Evolutionary conservation across 2,888 invertebrate genomes (phyloP).

Genomic region (Parthenolecanium corni): DNA sequence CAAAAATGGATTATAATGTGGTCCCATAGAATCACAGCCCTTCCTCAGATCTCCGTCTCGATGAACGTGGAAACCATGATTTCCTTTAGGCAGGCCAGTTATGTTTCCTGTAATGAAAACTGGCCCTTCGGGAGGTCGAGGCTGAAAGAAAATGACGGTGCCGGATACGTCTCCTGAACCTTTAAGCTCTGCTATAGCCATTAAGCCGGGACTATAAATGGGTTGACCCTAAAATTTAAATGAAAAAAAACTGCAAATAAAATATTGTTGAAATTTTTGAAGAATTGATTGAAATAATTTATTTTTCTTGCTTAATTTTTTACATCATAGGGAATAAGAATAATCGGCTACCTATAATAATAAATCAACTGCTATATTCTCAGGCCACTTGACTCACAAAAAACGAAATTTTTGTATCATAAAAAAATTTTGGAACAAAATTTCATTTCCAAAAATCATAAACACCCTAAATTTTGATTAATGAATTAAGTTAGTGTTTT

Average conservation of each 20-base stretch:
- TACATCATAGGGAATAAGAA: too few relatives aligned
- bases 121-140: slow-evolving; percentile 32
- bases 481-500: too few relatives aligned
- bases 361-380: too few relatives aligned
- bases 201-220: slow-evolving; percentile 22
- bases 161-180: slow-evolving; percentile 32
- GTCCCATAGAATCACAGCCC: slow-evolving; percentile 55
- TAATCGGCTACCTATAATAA: too few relatives aligned
- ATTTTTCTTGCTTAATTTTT: too few relatives aligned
- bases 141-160: slow-evolving; percentile 33
- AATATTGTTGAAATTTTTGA: too few relatives aligned
- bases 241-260: neutral
- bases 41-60: slow-evolving; percentile 56
- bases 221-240: neutral
- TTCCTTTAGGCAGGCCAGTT: slow-evolving; percentile 49
- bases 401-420: too few relatives aligned
- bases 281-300: too few relatives aligned
- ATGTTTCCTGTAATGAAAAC: slow-evolving; percentile 43
- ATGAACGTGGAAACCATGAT: slow-evolving; percentile 64
- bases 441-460: too few relatives aligned
- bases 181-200: slow-evolving; percentile 33
- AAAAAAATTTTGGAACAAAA: too few relatives aligned
- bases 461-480: too few relatives aligned
- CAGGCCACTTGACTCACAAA: too few relatives aligned
- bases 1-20: slow-evolving; percentile 67